Base-by-base conservation (phyloP, 2,113 vertebrate genomes). In the Catagonus wagneri region DNA sequence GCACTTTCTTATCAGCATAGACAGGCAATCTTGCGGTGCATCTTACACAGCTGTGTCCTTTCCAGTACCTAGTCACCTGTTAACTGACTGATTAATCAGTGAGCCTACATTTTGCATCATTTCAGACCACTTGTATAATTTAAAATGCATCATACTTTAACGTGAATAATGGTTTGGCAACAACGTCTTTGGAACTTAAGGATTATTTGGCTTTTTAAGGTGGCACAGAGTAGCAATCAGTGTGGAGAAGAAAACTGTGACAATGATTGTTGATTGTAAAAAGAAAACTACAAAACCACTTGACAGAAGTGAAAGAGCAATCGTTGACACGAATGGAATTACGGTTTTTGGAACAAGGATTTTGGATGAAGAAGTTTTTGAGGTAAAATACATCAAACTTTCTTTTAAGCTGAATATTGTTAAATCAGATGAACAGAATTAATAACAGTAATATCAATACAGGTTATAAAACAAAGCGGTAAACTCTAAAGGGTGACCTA, bases 211-310 rank as follows among this genome's bases (percentile, higher is more conserved):
- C 68, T 96, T 95, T 78, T 65, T 90, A 96, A 99, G 99, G 98
- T 99, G 99, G 99, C 99, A 99, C 98, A 99, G 99, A 66, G 98
- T 99, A 66, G 99, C 99, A 75, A 99, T 99, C 98, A 99, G 99
- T 5, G 99, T 99, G 96, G 99, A 99, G 98, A 99, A 99, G 98
- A 99, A 99, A 98, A 99, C 98, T 23, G 99, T 99, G 98, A 99
- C 99, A n/a, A 99, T 99, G 98, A 99, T 99, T 92, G 99, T 99
- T 72, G 99, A 99, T 97, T 99, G 99, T 98, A 99, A 99, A 97
- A 99, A 99, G 98, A 99, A 99, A 98, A 98, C 99, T 87, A 99
- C 98, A 96, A 99, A 99, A 97, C 98, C 99, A 68, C 99, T 99
- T 50, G 98, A 97, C 60, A 99, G 99, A 98, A 99, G 99, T 95